These are phyloP conservation scores for Parauchenoglanis punctatus DNA, from an alignment of 2,797 vertebrate genomes.

Conservation along the genomic window DNA sequence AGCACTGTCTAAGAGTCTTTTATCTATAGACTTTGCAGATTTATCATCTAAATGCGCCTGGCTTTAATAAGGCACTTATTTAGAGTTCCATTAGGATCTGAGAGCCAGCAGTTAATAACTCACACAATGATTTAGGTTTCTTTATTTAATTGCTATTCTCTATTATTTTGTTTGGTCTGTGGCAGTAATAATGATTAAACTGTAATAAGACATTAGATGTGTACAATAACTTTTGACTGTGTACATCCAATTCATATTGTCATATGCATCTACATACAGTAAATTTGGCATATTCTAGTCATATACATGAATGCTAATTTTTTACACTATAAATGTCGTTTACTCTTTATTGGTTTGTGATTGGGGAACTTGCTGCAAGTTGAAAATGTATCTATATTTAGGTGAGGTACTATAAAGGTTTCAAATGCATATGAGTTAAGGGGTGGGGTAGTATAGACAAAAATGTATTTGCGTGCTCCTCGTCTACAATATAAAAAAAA, in stretches of 20 bases:
- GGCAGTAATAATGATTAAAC: neutral
- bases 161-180: constrained; percentile 5
- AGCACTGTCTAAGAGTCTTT: neutral
- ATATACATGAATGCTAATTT: neutral
- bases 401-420: neutral
- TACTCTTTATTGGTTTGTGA: neutral
- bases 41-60: constrained; percentile 4
- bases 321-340: neutral
- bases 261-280: neutral
- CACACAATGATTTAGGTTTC: neutral
- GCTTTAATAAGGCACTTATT: constrained; percentile 14
- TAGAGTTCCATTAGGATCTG: neutral
- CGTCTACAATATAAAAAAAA: constrained; percentile 30
- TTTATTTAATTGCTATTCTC: constrained; percentile 21
- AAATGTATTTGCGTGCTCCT: constrained; percentile 57
- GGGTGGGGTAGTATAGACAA: neutral
- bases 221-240: neutral
- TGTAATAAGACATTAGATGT: neutral
- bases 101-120: constrained; percentile 2
- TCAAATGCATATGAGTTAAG: neutral
- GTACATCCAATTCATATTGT: neutral
- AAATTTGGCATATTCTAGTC: neutral
- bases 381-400: neutral
- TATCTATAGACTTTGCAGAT: neutral
- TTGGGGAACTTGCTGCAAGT: neutral